phyloP scores from a whole-genome alignment of 2,797 vertebrate genomes.

The Moxostoma hubbsi region DNA sequence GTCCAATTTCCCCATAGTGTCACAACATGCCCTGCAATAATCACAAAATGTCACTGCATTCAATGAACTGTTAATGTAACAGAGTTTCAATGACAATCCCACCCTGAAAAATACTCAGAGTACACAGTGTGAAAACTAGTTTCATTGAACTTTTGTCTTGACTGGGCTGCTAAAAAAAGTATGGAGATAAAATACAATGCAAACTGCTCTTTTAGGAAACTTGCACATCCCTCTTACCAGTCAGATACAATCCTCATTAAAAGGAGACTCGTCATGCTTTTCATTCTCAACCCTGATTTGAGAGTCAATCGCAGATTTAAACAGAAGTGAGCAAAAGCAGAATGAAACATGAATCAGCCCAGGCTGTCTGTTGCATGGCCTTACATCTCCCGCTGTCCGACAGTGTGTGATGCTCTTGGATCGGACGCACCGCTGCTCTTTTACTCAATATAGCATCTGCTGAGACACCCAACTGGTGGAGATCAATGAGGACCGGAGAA shows the following conservation, averaged over 20 bases:
- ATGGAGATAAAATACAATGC: constrained; percentile 1
- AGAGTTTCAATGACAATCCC: too few relatives aligned
- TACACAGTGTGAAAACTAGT: background rate
- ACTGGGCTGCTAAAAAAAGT: constrained; percentile 8
- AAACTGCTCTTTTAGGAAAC: constrained; percentile 24
- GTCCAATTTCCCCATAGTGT: too few relatives aligned
- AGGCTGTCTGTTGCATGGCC: background rate
- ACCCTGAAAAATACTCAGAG: too few relatives aligned
- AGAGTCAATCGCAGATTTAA: constrained; percentile 63
- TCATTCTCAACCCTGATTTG: constrained; percentile 58
- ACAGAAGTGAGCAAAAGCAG: constrained; percentile 42
- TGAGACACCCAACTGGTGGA: constrained; percentile 35
- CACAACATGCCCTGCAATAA: too few relatives aligned
- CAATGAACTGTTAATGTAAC: too few relatives aligned
- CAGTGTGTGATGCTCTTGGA: constrained; percentile 15
- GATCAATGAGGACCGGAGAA: constrained; percentile 40
- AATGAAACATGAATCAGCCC: constrained; percentile 40
- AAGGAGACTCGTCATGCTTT: constrained; percentile 27
- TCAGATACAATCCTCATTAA: constrained; percentile 27
- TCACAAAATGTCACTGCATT: too few relatives aligned
- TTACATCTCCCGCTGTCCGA: constrained; percentile 30
- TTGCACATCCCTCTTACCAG: constrained; percentile 13
- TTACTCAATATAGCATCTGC: constrained; percentile 39
- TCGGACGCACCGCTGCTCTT: constrained; percentile 17
- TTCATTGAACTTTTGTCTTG: constrained; percentile 29